Base-by-base conservation (phyloP, 2,113 vertebrate genomes). In the Stomatorhinus ivindoensis region DNA sequence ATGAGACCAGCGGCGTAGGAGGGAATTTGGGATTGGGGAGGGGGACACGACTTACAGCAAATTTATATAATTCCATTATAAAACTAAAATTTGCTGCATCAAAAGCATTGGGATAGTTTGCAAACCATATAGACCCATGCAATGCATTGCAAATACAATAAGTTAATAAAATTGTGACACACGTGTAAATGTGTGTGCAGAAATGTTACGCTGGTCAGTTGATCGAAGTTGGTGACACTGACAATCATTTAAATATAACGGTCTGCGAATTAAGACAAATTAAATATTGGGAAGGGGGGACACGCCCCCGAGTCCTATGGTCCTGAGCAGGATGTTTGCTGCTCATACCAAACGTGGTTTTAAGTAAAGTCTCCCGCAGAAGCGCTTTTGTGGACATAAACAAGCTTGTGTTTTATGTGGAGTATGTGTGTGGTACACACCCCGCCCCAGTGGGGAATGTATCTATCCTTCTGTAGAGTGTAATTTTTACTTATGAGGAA, bases 401-500 rank as follows among this genome's bases (percentile, higher is more conserved):
- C 0, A 39, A 42, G n/a, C 85, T 31, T 10, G 6, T 39, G 46
- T 80, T 89, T 89, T 69, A 27, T 89, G 35, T 42, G 55, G n/a
- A 65, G 89, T 48, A 51, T 44, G 58, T 35, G 58, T 27, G 47
- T 87, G 39, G n/a, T 50, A 31, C 85, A 35, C 44, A 53, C 55
- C 35, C 35, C 87, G 17, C 39, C 55, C 87, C 35, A 24, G 3
- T 87, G 88, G 50, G 21, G 9, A 69, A 48, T 88, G 85, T 88
- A 88, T 90, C 90, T 89, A 90, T 92, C 91, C 90, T 90, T 87
- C 89, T 90, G 91, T 87, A 87, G 86, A 86, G 90, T 90, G 91
- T 90, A 91, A 91, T 92, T 91, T 87, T 93, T 89, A 88, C 86
- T 87, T 46, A 86, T 69, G 35, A 91, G 91, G 92, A 93, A 92